Conservation (phyloP, 2,113 vertebrate genomes). For the Pandion haliaetus region DNA sequence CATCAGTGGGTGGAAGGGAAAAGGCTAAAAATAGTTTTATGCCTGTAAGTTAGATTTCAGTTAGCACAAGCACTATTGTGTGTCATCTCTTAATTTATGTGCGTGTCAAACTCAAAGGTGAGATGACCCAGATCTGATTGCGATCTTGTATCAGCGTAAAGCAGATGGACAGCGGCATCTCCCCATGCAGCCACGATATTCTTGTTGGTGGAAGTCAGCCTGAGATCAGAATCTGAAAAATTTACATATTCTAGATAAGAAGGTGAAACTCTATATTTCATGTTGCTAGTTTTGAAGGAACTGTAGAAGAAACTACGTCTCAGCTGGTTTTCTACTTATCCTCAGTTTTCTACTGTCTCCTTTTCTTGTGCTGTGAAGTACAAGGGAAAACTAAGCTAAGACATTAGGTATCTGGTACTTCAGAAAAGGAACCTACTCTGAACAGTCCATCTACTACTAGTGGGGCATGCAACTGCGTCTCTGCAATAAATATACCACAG, state of each 20-base stretch:
- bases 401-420: not conserved
- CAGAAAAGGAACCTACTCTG: not conserved
- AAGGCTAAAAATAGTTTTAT: not conserved
- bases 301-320: not conserved
- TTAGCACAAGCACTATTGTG: not conserved
- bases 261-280: not conserved
- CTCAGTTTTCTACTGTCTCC: not conserved
- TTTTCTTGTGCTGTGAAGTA: not conserved
- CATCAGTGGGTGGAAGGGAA: not conserved
- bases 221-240: not conserved
- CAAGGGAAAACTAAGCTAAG: not conserved
- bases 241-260: constrained; percentile 21
- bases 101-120: not conserved
- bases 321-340: not conserved
- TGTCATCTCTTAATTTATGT: not conserved
- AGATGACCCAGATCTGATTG: constrained; percentile 19
- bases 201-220: not conserved
- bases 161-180: constrained; percentile 8
- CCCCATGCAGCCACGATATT: not conserved
- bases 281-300: not conserved
- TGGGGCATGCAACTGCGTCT: not conserved
- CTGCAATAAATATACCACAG: not conserved
- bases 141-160: not conserved
- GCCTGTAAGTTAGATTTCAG: not conserved
- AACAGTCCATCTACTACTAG: not conserved